phyloP scores from a whole-genome alignment of 2,797 vertebrate species.

The Centroberyx gerrardi region DNA sequence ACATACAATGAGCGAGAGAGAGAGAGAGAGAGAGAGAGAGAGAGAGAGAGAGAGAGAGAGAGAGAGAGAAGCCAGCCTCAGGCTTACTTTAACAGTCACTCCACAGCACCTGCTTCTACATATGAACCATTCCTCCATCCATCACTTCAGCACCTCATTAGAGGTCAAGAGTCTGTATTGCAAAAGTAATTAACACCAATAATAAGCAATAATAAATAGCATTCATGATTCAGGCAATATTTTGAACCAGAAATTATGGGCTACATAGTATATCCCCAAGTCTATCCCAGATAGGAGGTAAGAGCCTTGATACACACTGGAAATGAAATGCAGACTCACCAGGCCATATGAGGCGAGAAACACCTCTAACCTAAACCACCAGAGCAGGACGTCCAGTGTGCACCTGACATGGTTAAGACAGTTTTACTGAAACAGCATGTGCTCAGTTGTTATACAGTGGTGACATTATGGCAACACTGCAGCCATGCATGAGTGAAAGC shows the following conservation, averaged over 20 bases:
- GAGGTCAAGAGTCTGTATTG: background rate
- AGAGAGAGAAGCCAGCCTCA: background rate
- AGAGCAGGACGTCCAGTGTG: background rate
- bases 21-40: too few species aligned
- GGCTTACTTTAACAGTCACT: background rate
- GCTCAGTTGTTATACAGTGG: background rate
- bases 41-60: background rate
- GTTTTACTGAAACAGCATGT: too few species aligned
- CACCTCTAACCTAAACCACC: background rate
- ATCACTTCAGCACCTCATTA: background rate
- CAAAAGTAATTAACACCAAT: background rate
- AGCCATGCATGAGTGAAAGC: background rate
- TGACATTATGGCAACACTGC: background rate
- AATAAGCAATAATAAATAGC: background rate
- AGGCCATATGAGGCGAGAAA: background rate
- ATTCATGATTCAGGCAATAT: background rate
- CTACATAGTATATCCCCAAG: background rate
- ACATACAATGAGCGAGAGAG: too few species aligned
- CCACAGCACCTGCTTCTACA: slow-evolving; percentile 29
- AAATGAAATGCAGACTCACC: background rate
- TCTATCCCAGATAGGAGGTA: background rate
- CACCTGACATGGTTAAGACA: background rate
- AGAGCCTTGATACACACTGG: background rate
- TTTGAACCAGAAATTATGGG: background rate
- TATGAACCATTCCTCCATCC: slow-evolving; percentile 12